Evolutionary conservation across 1,140 invertebrate genomes (phyloP).

Genomic region (Antheraea pernyi): DNA sequence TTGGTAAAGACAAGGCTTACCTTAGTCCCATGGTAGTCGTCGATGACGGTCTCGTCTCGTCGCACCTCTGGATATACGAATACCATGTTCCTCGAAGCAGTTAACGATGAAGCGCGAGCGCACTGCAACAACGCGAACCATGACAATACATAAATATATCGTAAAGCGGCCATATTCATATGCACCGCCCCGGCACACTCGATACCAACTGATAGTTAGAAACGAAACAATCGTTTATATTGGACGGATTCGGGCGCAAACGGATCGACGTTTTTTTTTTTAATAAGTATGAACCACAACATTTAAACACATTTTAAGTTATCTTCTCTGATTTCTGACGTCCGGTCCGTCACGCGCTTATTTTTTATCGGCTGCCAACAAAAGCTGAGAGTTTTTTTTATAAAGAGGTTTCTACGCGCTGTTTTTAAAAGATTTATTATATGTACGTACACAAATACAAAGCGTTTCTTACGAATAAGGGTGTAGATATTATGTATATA

Average conservation of each 20-base stretch:
- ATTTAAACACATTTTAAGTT: conserved; percentile 4
- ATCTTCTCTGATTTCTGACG: not conserved
- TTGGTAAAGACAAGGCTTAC: conserved; percentile 69
- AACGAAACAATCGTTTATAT: conserved; percentile 36
- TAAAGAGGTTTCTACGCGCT: not conserved
- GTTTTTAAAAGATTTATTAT: not conserved
- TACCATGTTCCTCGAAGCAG: conserved; percentile 54
- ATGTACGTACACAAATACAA: not conserved
- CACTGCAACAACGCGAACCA: conserved; percentile 63
- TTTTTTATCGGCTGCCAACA: not conserved
- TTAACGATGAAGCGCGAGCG: conserved; percentile 42
- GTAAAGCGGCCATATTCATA: conserved; percentile 29
- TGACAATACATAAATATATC: conserved; percentile 40
- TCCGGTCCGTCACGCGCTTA: not conserved
- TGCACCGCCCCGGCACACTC: conserved; percentile 28
- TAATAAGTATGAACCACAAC: not conserved
- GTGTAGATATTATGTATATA: too few relatives aligned
- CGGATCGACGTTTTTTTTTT: not conserved
- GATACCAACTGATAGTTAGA: conserved; percentile 39
- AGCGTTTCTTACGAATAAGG: not conserved
- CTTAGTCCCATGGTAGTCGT: conserved; percentile 91
- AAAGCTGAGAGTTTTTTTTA: not conserved
- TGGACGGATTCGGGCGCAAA: not conserved
- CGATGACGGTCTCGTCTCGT: conserved; percentile 88
- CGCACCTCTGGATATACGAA: conserved; percentile 87